These are phyloP conservation scores for Holotrichia oblita DNA, from an alignment of 1,140 invertebrate species.

Conservation along the genomic window DNA sequence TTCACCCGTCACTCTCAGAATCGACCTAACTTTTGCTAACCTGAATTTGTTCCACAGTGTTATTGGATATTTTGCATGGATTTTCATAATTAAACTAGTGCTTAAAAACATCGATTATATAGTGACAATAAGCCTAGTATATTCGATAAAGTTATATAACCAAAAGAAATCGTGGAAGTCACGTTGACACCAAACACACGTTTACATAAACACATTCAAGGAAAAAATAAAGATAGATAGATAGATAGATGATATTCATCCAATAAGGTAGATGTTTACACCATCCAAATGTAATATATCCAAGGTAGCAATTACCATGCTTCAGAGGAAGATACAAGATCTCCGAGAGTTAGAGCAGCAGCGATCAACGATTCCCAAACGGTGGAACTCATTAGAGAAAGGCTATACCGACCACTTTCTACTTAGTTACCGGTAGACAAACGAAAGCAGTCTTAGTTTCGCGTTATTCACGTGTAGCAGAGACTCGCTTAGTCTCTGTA, in stretches of 20 bases:
- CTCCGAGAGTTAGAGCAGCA: not conserved
- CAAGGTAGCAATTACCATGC: not conserved
- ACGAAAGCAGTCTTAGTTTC: slow-evolving; percentile 7
- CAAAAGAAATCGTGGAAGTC: not conserved
- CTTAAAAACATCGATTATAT: not conserved
- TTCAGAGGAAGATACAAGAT: not conserved
- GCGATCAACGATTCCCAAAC: not conserved
- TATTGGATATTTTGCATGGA: too few relatives aligned
- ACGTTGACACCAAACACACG: not conserved
- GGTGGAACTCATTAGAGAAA: slow-evolving; percentile 11
- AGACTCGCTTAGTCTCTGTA: not conserved
- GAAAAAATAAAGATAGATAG: not conserved
- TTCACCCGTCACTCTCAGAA: too few relatives aligned
- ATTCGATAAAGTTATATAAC: not conserved
- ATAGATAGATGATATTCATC: not conserved
- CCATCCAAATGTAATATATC: not conserved
- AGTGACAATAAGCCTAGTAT: not conserved
- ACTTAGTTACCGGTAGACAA: slow-evolving; percentile 2
- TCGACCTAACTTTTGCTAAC: too few relatives aligned
- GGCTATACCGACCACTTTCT: slow-evolving; percentile 1
- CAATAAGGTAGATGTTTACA: not conserved
- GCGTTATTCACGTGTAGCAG: not conserved
- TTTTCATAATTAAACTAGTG: not conserved
- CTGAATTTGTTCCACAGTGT: too few relatives aligned
- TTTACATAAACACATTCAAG: not conserved